Percentiles rank a stretch among this genome's conserved stretches.
These are phyloP conservation scores for Nesogale talazaci DNA, from an alignment of 2,113 vertebrate genomes.

Conservation along the genomic window DNA sequence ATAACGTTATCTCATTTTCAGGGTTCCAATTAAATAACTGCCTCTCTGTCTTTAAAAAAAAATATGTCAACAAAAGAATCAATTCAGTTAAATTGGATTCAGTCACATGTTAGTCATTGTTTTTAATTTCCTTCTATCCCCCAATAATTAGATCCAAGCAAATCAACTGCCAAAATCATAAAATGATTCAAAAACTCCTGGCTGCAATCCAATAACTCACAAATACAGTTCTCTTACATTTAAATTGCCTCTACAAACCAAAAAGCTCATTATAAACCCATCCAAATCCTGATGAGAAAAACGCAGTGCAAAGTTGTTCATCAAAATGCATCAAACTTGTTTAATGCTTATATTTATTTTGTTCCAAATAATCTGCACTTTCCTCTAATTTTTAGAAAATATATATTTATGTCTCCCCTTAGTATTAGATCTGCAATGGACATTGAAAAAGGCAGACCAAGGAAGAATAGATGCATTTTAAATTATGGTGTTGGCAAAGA, in stretches of 20 bases:
- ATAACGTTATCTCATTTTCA: slow-evolving; percentile 27
- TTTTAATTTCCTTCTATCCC: slow-evolving; percentile 11
- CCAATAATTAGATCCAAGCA: slow-evolving; percentile 10
- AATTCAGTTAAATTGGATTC: slow-evolving; percentile 65
- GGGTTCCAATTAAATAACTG: slow-evolving; percentile 4
- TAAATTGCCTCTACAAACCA: slow-evolving; percentile 57
- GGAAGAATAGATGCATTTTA: too few species aligned
- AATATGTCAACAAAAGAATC: neutral
- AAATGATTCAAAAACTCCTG: slow-evolving; percentile 58
- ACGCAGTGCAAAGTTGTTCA: slow-evolving; percentile 14
- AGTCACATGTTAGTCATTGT: slow-evolving; percentile 21
- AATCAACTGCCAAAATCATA: slow-evolving; percentile 62
- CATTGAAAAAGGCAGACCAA: too few species aligned
- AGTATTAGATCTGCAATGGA: fast-evolving
- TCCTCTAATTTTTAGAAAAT: neutral
- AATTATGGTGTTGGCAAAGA: too few species aligned
- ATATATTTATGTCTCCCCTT: neutral
- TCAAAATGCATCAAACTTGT: neutral
- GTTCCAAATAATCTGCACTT: neutral
- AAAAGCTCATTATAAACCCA: neutral
- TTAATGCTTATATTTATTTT: neutral
- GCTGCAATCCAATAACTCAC: slow-evolving; percentile 9
- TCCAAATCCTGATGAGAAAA: neutral
- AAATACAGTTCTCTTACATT: slow-evolving; percentile 39
- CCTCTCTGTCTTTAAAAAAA: slow-evolving; percentile 5